A percentile compares a stretch with the other conserved stretches of the same genome.
These are phyloP conservation scores for Periplaneta americana DNA, from an alignment of 1,140 invertebrate genomes.

Conservation along the genomic window DNA sequence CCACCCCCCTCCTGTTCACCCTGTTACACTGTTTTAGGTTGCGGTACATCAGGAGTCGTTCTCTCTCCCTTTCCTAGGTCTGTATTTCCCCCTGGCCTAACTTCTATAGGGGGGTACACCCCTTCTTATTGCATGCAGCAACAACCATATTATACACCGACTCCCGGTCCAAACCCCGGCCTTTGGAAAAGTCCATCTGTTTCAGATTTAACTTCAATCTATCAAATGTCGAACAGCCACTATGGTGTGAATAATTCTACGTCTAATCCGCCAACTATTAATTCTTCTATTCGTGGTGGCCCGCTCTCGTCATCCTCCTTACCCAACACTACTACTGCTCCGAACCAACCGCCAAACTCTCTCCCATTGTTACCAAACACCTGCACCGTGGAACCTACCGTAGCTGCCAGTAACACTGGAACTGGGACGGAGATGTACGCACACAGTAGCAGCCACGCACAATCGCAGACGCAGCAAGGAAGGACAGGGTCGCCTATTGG, in stretches of 20 bases:
- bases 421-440: conserved; percentile 1
- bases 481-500: conserved; percentile 49
- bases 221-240: background rate
- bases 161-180: background rate
- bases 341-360: conserved; percentile 13
- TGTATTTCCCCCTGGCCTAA: background rate
- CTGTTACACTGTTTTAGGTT: background rate
- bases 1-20: background rate
- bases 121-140: background rate
- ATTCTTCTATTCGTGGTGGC: background rate
- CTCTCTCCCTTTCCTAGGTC: background rate
- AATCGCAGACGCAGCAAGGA: background rate
- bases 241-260: background rate
- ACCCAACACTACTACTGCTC: background rate
- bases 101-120: background rate
- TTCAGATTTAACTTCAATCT: conserved; percentile 14
- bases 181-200: conserved; percentile 18
- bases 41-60: background rate
- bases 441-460: background rate
- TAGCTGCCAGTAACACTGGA: conserved; percentile 5
- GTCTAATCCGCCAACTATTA: conserved; percentile 2
- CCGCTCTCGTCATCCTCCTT: conserved; percentile 5
- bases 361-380: conserved; percentile 10
- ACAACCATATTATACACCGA: background rate
- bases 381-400: conserved; percentile 3